phyloP scores from a whole-genome alignment of 1,140 invertebrate genomes.

The Epicauta chinensis region DNA sequence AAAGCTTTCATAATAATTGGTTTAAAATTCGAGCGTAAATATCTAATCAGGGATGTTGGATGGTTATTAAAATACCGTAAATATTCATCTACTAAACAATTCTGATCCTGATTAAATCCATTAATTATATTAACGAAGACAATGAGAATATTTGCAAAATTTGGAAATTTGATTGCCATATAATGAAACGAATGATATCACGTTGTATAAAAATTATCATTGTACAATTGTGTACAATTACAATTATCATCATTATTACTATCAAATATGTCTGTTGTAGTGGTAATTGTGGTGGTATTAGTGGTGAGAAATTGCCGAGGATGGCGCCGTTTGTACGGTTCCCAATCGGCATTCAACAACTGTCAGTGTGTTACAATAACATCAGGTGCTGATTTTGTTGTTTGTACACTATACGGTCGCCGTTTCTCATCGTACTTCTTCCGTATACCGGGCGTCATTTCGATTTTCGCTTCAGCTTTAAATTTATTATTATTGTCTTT shows the following conservation, averaged over 20 bases:
- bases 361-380: conserved; percentile 80
- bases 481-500: conserved; percentile 45
- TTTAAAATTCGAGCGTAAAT: too few species aligned
- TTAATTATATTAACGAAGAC: too few species aligned
- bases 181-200: too few species aligned
- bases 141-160: too few species aligned
- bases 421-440: conserved; percentile 44
- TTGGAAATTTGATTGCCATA: too few species aligned
- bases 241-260: neutral
- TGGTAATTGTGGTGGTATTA: neutral
- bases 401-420: conserved; percentile 65
- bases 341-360: conserved; percentile 46
- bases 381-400: conserved; percentile 79
- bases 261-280: conserved; percentile 19
- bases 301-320: conserved; percentile 44
- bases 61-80: too few species aligned
- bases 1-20: too few species aligned
- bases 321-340: conserved; percentile 51
- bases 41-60: too few species aligned
- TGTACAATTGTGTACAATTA: neutral
- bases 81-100: too few species aligned
- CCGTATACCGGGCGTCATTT: conserved; percentile 44
- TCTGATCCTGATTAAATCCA: too few species aligned
- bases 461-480: conserved; percentile 59
- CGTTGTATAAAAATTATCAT: neutral